Evolutionary conservation across 2,113 vertebrate genomes (phyloP).

Genomic region (Odocoileus hemionus): DNA sequence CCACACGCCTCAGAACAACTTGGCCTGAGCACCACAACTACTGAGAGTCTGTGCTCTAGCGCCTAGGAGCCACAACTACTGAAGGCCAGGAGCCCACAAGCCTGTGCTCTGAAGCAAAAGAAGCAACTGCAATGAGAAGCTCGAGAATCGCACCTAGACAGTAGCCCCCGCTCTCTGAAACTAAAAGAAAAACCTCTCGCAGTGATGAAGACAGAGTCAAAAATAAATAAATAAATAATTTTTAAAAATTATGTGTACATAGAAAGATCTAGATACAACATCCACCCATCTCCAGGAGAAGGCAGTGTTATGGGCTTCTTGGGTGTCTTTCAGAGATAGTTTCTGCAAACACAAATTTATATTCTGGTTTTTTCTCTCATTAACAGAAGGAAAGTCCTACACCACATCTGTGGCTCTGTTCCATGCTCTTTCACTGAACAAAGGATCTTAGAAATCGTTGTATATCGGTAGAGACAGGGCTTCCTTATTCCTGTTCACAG

Average conservation of each 20-base stretch:
- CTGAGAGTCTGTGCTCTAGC: neutral
- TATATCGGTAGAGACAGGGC: neutral
- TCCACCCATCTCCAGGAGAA: neutral
- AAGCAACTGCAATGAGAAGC: neutral
- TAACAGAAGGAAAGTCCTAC: neutral
- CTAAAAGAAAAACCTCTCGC: neutral
- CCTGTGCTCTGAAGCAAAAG: neutral
- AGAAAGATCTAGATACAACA: neutral
- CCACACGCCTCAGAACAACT: neutral
- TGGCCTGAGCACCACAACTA: neutral
- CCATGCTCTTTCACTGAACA: neutral
- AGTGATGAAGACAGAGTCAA: neutral
- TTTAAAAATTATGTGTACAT: neutral
- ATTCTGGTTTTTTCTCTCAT: neutral
- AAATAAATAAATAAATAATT: neutral
- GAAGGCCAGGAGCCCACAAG: neutral
- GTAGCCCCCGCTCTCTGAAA: neutral
- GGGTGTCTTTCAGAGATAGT: neutral
- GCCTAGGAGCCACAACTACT: neutral
- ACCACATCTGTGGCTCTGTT: neutral
- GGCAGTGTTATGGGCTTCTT: neutral
- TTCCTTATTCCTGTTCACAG: neutral
- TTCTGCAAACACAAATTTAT: neutral
- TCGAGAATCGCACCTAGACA: neutral
- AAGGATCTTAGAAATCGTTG: neutral